Evolutionary conservation across 2,888 invertebrate species (phyloP).

Genomic region (Mactromeris polynyma): DNA sequence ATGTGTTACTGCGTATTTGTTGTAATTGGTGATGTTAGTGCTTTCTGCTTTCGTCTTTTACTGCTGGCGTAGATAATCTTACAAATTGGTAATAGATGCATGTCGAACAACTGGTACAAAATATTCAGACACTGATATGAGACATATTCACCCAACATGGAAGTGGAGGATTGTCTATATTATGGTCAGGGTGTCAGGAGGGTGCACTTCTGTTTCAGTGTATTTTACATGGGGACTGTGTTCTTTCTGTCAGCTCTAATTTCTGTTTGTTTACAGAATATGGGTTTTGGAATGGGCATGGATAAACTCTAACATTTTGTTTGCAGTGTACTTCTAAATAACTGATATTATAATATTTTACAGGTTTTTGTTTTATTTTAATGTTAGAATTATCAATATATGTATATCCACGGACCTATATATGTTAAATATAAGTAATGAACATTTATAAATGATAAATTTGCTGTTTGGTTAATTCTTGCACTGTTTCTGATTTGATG

Average conservation of each 20-base stretch:
- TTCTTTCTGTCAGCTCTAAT: neutral
- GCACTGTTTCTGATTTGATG: neutral
- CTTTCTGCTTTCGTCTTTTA: neutral
- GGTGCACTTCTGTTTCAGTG: neutral
- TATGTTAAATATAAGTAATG: neutral
- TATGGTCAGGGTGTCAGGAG: neutral
- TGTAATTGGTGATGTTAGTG: neutral
- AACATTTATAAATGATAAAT: neutral
- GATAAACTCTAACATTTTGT: neutral
- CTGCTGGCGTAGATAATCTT: neutral
- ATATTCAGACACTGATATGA: neutral
- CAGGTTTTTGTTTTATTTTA: neutral
- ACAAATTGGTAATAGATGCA: neutral
- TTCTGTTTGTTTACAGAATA: neutral
- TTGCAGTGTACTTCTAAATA: neutral
- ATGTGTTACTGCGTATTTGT: neutral
- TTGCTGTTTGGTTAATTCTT: neutral
- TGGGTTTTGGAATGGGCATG: neutral
- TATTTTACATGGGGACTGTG: too few species aligned
- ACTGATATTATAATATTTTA: neutral
- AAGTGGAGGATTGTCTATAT: neutral
- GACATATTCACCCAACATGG: neutral
- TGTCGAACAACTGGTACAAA: neutral
- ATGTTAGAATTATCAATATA: neutral
- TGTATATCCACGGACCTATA: neutral